Percentiles rank a stretch among this genome's conserved stretches.
Conservation (phyloP, 2,888 invertebrate species). For the Drosophila merina region DNA sequence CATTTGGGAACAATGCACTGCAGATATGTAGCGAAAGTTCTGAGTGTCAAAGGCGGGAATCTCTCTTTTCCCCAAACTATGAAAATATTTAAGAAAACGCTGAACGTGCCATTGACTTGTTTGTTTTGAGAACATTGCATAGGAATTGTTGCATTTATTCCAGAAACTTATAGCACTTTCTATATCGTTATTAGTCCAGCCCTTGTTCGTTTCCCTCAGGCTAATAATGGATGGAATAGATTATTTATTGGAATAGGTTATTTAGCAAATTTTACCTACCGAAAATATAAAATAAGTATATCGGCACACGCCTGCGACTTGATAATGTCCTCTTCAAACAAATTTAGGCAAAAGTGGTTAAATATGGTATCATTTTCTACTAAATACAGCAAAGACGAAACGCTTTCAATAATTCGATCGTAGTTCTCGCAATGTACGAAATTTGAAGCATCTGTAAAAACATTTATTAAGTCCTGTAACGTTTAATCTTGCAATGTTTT, state of each 20-base stretch:
- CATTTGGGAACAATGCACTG: conserved; percentile 19
- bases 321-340: conserved; percentile 48
- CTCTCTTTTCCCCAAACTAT: conserved; percentile 23
- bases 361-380: conserved; percentile 23
- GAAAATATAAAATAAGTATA: conserved; percentile 57
- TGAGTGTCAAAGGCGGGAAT: conserved; percentile 21
- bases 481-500: background rate
- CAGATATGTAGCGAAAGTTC: conserved; percentile 47
- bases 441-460: conserved; percentile 46
- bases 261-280: conserved; percentile 39
- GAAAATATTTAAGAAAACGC: conserved; percentile 57
- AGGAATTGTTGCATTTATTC: conserved; percentile 54
- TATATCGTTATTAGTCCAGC: conserved; percentile 38
- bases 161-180: conserved; percentile 43
- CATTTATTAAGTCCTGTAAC: too few species aligned
- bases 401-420: conserved; percentile 51
- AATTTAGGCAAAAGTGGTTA: conserved; percentile 39
- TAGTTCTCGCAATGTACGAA: conserved; percentile 46
- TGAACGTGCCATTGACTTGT: conserved; percentile 53
- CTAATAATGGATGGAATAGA: conserved; percentile 15
- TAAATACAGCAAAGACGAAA: conserved; percentile 47
- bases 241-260: background rate
- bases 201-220: conserved; percentile 25
- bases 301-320: conserved; percentile 59
- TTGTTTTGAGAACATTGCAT: conserved; percentile 54